A percentile compares a stretch with the other conserved stretches of the same genome.
Conservation (phyloP, 2,113 vertebrate genomes). For the Tachuris rubrigastra region DNA sequence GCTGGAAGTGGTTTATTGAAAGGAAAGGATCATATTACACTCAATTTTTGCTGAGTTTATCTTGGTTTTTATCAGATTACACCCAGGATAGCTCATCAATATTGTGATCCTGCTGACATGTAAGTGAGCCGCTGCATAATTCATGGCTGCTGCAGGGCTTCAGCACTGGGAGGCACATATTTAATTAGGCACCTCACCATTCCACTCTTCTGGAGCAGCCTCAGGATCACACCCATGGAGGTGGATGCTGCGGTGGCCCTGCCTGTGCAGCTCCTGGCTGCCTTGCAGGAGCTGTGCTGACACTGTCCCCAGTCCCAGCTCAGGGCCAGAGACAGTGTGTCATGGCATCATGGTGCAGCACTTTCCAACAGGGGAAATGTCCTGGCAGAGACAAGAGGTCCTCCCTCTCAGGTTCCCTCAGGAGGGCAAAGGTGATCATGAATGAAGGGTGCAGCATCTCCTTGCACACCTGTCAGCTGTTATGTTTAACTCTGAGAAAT, state of each 20-base stretch:
- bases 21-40: conserved; percentile 43
- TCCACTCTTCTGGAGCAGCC: not conserved
- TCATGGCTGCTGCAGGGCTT: conserved; percentile 60
- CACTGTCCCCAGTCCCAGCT: accelerated
- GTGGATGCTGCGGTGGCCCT: not conserved
- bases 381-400: accelerated
- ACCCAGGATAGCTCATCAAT: conserved; percentile 61
- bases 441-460: not conserved
- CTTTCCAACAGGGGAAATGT: not conserved
- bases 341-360: not conserved
- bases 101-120: conserved; percentile 62
- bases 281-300: not conserved
- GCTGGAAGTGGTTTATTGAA: conserved; percentile 33
- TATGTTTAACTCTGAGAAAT: accelerated
- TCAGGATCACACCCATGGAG: accelerated
- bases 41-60: conserved; percentile 66
- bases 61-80: conserved; percentile 65
- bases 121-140: conserved; percentile 54
- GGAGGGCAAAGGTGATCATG: not conserved
- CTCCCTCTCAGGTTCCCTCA: not conserved
- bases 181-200: conserved; percentile 38
- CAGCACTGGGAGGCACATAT: not conserved
- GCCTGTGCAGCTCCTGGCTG: not conserved
- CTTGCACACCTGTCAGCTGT: not conserved
- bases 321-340: not conserved